phyloP scores from a whole-genome alignment of 2,113 vertebrate genomes.

The Cacatua alba region DNA sequence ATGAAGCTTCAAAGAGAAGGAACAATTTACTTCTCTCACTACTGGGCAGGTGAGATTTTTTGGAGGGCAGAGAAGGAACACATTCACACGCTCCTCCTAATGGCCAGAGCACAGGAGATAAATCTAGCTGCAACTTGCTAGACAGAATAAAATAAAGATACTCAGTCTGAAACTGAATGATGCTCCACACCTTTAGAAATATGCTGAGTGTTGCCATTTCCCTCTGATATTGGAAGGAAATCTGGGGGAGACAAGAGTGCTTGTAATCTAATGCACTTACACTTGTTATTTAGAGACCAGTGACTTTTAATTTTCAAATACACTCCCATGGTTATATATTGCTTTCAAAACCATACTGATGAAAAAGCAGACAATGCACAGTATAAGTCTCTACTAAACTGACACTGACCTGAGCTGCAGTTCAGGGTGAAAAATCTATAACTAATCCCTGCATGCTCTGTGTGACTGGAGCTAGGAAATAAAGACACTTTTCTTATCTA shows the following conservation, averaged over 20 bases:
- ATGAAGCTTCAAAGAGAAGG: background rate
- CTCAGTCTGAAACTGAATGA: background rate
- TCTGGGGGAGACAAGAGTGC: background rate
- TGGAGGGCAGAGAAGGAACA: background rate
- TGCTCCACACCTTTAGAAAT: background rate
- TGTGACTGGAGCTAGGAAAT: background rate
- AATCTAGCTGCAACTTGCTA: background rate
- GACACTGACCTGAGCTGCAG: background rate
- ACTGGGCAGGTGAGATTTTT: background rate
- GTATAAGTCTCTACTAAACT: background rate
- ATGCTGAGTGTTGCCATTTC: background rate
- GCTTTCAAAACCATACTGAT: background rate
- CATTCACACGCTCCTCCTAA: background rate
- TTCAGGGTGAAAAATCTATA: constrained; percentile 39
- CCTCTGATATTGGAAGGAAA: background rate
- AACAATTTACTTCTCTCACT: background rate
- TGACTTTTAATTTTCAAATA: constrained; percentile 8
- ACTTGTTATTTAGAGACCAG: background rate
- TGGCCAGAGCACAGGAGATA: background rate
- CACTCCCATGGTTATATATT: background rate
- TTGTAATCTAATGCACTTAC: background rate
- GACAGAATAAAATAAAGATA: constrained; percentile 3
- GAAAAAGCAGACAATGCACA: background rate
- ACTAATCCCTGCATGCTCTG: background rate
- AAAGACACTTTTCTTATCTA: background rate